A percentile compares a stretch with the other conserved stretches of the same genome.
Evolutionary conservation across 30 jellyfish, hydroid and myxozoan genomes (phyloP).

Genomic region (Aurelia sp.): DNA sequence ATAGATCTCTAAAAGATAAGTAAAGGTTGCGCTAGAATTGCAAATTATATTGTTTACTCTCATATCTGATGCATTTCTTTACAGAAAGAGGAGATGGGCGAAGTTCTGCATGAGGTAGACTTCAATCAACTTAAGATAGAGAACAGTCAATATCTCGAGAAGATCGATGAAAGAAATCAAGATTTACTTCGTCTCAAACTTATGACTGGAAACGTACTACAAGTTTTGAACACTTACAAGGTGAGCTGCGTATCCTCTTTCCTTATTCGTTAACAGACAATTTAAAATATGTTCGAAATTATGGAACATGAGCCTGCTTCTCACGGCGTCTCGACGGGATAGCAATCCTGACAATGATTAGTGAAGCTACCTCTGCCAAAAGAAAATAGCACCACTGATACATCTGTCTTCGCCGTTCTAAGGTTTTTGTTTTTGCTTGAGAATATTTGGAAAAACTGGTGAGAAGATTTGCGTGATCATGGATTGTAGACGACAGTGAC

Average conservation of each 20-base stretch:
- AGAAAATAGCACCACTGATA: too few relatives aligned
- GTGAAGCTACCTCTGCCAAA: too few relatives aligned
- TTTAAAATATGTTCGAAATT: too few relatives aligned
- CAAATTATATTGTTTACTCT: not conserved
- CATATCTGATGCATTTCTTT: not conserved
- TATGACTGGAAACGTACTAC: constrained; percentile 86
- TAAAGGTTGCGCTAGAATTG: not conserved
- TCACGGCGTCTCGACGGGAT: too few relatives aligned
- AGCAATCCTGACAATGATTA: too few relatives aligned
- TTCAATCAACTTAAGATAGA: constrained; percentile 91
- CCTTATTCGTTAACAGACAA: too few relatives aligned
- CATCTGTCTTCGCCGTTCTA: too few relatives aligned
- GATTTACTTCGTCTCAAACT: constrained; percentile 84
- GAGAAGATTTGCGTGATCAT: too few relatives aligned
- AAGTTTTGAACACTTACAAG: constrained; percentile 83
- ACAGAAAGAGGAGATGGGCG: constrained; percentile 98
- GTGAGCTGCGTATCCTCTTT: constrained; percentile 10
- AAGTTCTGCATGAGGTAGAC: constrained; percentile 94
- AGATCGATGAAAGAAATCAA: constrained; percentile 93
- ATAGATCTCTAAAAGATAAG: not conserved
- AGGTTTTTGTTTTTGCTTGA: too few relatives aligned
- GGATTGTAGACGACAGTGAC: too few relatives aligned
- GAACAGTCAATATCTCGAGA: constrained; percentile 91
- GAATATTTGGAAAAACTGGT: too few relatives aligned
- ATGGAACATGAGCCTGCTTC: too few relatives aligned